phyloP scores from a whole-genome alignment of 1,140 invertebrate genomes.

The Trichoplusia ni region DNA sequence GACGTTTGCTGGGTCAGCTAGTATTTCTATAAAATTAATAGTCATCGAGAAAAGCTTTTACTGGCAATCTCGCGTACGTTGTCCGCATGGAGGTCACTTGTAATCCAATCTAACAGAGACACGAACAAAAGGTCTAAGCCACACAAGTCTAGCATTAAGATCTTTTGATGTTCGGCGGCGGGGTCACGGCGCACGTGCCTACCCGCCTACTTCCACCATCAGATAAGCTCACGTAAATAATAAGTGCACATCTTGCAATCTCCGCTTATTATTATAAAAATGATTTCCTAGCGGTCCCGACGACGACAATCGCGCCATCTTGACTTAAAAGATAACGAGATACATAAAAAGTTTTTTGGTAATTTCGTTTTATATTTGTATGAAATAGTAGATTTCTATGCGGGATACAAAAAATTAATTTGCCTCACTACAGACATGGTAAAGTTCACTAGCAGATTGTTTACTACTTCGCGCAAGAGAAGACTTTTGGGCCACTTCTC shows the following conservation, averaged over 20 bases:
- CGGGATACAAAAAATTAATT: background rate
- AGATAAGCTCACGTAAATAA: slow-evolving; percentile 45
- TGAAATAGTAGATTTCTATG: background rate
- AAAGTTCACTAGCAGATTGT: too few species aligned
- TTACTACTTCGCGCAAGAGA: too few species aligned
- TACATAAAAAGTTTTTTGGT: background rate
- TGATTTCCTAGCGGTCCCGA: slow-evolving; percentile 11
- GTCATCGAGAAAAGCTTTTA: background rate
- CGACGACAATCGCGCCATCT: slow-evolving; percentile 3
- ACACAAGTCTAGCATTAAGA: slow-evolving; percentile 45
- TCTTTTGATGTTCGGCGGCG: slow-evolving; percentile 49
- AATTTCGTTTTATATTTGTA: background rate
- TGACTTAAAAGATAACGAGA: background rate
- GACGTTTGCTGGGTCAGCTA: background rate
- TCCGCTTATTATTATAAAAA: slow-evolving; percentile 27
- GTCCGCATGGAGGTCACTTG: slow-evolving; percentile 41
- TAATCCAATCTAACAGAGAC: slow-evolving; percentile 36
- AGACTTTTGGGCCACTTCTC: too few species aligned
- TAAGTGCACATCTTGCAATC: slow-evolving; percentile 38
- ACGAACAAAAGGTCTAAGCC: slow-evolving; percentile 36
- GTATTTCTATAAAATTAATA: background rate
- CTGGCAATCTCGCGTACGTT: slow-evolving; percentile 23
- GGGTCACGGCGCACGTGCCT: slow-evolving; percentile 49
- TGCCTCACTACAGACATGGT: too few species aligned
- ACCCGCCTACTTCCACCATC: slow-evolving; percentile 41